These are phyloP conservation scores for Urocynchramus pylzowi DNA, from an alignment of 2,113 vertebrate genomes.

Conservation along the genomic window DNA sequence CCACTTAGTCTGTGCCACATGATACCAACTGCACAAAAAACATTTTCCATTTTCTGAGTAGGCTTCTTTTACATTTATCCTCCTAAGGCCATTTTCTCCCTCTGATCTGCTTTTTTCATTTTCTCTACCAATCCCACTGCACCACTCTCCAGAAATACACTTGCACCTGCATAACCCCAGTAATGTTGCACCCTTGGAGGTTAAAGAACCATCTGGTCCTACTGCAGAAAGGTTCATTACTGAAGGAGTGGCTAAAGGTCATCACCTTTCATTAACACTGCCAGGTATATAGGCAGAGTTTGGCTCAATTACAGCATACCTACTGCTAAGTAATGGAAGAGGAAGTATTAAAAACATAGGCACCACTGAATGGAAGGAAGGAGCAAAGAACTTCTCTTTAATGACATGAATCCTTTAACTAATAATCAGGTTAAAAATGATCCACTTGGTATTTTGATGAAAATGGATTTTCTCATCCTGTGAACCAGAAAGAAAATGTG, in stretches of 20 bases:
- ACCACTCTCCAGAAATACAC: slow-evolving; percentile 6
- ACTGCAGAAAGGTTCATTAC: neutral
- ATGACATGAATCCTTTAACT: slow-evolving; percentile 34
- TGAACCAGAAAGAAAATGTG: slow-evolving; percentile 66
- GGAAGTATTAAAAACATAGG: neutral
- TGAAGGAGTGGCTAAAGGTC: slow-evolving; percentile 34
- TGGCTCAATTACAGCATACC: slow-evolving; percentile 13
- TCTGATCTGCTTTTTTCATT: neutral
- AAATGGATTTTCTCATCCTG: slow-evolving; percentile 70
- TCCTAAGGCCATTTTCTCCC: slow-evolving; percentile 11
- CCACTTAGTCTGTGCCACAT: neutral
- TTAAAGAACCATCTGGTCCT: slow-evolving; percentile 35
- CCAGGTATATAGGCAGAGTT: slow-evolving; percentile 17
- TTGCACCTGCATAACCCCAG: slow-evolving; percentile 32
- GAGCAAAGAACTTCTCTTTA: neutral
- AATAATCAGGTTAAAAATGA: slow-evolving; percentile 64
- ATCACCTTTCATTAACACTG: slow-evolving; percentile 20
- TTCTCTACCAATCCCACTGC: neutral
- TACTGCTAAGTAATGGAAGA: neutral
- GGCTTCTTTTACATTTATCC: neutral
- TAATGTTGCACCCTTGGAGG: slow-evolving; percentile 27
- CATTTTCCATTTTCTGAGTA: neutral
- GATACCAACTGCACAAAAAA: neutral
- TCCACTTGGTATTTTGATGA: slow-evolving; percentile 62
- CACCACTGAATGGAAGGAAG: neutral